A percentile compares a stretch with the other conserved stretches of the same genome.
These are phyloP conservation scores for Trimorus sp. DNA, from an alignment of 2,888 invertebrate genomes.

Conservation along the genomic window DNA sequence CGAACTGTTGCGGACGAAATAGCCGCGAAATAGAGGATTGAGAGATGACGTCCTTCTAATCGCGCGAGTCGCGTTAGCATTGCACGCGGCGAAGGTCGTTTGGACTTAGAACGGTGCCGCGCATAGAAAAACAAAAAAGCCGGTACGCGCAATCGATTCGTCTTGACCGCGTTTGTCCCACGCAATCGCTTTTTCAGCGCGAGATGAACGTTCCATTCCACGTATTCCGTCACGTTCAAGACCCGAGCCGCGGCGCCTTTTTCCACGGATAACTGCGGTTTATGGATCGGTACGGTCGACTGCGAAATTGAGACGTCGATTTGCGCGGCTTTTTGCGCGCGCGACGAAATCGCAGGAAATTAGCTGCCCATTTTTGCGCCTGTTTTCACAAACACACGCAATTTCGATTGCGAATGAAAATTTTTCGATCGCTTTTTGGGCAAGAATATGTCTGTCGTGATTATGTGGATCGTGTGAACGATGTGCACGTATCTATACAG, in stretches of 20 bases:
- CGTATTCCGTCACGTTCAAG: conserved; percentile 20
- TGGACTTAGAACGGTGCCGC: conserved; percentile 44
- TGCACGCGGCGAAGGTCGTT: conserved; percentile 44
- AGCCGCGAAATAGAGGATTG: too few relatives aligned
- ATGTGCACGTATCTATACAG: conserved; percentile 14
- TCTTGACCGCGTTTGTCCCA: conserved; percentile 53
- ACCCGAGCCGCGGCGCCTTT: conserved; percentile 8
- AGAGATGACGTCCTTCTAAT: too few relatives aligned
- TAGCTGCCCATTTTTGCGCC: too few relatives aligned
- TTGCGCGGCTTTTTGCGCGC: neutral
- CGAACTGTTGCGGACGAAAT: neutral
- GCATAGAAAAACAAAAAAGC: conserved; percentile 25
- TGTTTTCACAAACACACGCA: too few relatives aligned
- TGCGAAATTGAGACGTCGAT: conserved; percentile 13
- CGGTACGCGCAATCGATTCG: conserved; percentile 37
- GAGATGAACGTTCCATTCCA: conserved; percentile 30
- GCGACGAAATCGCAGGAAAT: too few relatives aligned
- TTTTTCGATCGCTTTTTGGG: too few relatives aligned
- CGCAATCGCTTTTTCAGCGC: conserved; percentile 13
- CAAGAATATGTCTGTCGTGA: too few relatives aligned
- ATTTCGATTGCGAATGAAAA: too few relatives aligned
- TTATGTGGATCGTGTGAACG: too few relatives aligned
- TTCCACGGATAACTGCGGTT: conserved; percentile 31
- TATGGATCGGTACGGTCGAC: conserved; percentile 18
- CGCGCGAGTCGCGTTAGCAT: conserved; percentile 31